Base-by-base conservation (phyloP, 2,888 invertebrate species). In the Escarpia spicata region DNA sequence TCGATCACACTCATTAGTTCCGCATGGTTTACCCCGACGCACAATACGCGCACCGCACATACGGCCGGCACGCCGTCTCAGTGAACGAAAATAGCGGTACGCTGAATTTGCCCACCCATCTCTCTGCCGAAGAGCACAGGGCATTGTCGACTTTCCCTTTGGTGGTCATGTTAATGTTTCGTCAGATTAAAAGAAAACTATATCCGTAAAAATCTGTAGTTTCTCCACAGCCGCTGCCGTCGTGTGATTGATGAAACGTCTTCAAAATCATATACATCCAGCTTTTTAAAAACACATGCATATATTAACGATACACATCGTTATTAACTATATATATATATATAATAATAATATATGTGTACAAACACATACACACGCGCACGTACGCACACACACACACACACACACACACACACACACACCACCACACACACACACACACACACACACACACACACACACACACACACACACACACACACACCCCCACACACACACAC, bases 1-100 rank as follows among this genome's bases (percentile, higher is more conserved):
- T 75, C 75, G 75, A 75, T 75, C 75, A 75, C 75, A 75, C 19
- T 75, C 75, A 75, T 75, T 75, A 75, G 75, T 75, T 75, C 75
- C 75, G 75, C 75, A 6, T 75, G 75, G 75, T 26, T 75, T 15
- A 75, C 75, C n/a, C 26, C 75, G 75, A 75, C 75, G 15, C 26
- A 75, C 75, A 75, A 75, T 75, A 75, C 75, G n/a, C 75, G 75
- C 75, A 26, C 75, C 75, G 75, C 75, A 75, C 75, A 75, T 19
- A 75, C 75, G 75, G 19, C 15, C 26, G 75, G 75, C 75, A n/a
- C 26, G 75, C 6, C n/a, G 75, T n/a, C 26, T 75, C 19, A 75
- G 15, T 75, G 75, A 26, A 75, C 75, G 19, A 75, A 75, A 26
- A 75, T 15, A 75, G 19, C 75, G 75, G 75, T n/a, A 3, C 75